Evolutionary conservation across 2,113 vertebrate species (phyloP).

Genomic region (Pedetes capensis): DNA sequence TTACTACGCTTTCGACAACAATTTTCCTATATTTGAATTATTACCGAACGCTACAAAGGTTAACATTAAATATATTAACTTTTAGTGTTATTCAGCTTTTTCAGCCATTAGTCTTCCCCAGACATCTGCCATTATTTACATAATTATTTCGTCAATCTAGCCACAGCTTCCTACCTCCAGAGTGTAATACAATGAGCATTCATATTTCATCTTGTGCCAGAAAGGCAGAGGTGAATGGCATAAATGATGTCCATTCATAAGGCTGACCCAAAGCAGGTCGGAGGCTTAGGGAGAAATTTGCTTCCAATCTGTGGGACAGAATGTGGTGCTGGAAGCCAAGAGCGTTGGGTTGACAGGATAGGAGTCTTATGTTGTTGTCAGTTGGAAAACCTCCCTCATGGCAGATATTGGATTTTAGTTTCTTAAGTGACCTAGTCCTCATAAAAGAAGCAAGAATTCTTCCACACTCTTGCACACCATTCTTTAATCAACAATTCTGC

Average conservation of each 20-base stretch:
- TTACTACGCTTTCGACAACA: slow-evolving; percentile 67
- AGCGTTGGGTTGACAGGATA: not conserved
- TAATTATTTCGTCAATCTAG: slow-evolving; percentile 77
- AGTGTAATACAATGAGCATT: slow-evolving; percentile 52
- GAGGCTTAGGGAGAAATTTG: slow-evolving; percentile 1
- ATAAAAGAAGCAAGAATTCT: slow-evolving; percentile 9
- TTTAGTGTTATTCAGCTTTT: slow-evolving; percentile 73
- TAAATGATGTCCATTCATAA: slow-evolving; percentile 45
- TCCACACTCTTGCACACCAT: not conserved
- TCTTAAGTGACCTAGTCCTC: not conserved
- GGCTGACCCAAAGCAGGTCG: slow-evolving; percentile 25
- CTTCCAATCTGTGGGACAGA: not conserved
- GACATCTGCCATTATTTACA: slow-evolving; percentile 71
- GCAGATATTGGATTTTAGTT: slow-evolving; percentile 1
- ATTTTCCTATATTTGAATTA: slow-evolving; percentile 56
- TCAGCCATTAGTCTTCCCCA: slow-evolving; percentile 67
- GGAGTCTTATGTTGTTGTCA: not conserved
- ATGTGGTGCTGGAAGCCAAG: not conserved
- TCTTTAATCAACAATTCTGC: too few relatives aligned
- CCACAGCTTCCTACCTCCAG: slow-evolving; percentile 64
- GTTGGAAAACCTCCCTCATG: not conserved
- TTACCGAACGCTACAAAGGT: slow-evolving; percentile 60
- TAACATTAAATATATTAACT: slow-evolving; percentile 73
- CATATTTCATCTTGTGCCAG: slow-evolving; percentile 45
- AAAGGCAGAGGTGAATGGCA: slow-evolving; percentile 39